Evolutionary conservation across 2,797 vertebrate species (phyloP), one percentile per base, ranked within the genome.

Genomic region (Mormyrops attenuatus): DNA sequence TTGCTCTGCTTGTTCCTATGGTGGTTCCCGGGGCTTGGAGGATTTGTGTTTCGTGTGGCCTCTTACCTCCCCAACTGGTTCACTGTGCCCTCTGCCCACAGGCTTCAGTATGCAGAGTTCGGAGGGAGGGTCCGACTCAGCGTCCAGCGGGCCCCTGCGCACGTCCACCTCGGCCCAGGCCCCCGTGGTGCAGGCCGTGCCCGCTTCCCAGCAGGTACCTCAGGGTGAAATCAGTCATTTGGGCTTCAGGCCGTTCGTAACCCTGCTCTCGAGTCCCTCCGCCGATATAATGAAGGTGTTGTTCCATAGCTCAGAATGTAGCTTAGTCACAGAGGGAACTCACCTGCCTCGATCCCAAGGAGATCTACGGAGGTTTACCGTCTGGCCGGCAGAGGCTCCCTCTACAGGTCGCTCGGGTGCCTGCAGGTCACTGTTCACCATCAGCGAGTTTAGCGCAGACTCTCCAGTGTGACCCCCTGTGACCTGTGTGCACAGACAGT

Each of bases 191-290:
- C 98, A 98, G 94, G 96, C 98, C 0, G 98, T 98, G 88, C 97
- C 98, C 22, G 96, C 98, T 0, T 98, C 98, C 0, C 98, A 98
- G 91, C 98, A 99, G 98, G 98, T 99, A 96, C 15, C 57, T n/a
- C 53, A 47, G 41, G 17, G 15, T 3, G 41, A n/a, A 44, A 73
- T n/a, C 38, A 2, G 73, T 6, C 17, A 5, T 80, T 2, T n/a
- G 15, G 6, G 15, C 38, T 41, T 38, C 17, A 20, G 38, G 34
- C 7, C 69, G 5, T 73, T 73, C 5, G 1, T 17, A 77, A 20
- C 34, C 15, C 66, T 73, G 66, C 66, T 73, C 77, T 44, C 3
- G 20, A 49, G 44, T 22, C 20, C 13, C 85, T 34, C 17, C 2
- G 17, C 52, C 52, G 50, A 30, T n/a, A 44, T 77, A 20, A 41